Evolutionary conservation across 1,140 invertebrate genomes (phyloP), one percentile per base, ranked within the genome.

Genomic region (Danaus melanippus): DNA sequence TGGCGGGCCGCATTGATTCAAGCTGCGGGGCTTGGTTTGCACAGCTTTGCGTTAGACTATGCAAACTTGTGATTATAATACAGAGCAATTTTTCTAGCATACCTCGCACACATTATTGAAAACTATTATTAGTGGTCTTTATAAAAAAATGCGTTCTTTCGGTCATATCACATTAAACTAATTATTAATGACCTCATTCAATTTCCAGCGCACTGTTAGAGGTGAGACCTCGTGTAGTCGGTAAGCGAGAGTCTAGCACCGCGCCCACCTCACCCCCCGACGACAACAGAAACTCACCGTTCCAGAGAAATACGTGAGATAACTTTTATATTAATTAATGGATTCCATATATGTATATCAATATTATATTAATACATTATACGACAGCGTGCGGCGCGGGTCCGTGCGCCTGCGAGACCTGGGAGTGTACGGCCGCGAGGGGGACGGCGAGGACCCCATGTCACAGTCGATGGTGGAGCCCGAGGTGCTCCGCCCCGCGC

Each of bases 391-490:
- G 0, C 71, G 81, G 0, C 79, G 86, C 12, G 85, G 85, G 0
- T 87, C 86, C 0, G 86, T 88, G 0, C 73, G 86, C 1, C 67
- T 88, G 7, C 78, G 86, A 1, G 86, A 88, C 68, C 64, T 88
- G 12, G 86, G 86, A 42, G 82, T 88, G 55, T 75, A 76, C 56
- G 69, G 71, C 5, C 71, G 76, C 10, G 75, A 73, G 7, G 78
- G 76, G 15, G 68, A 64, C 52, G 59, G 53, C 0, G 54, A 12
- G n/a, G 76, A 75, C 58, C 62, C 69, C 45, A 88, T 88, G 86
- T 86, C 86, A 12, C 86, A 87, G 69, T 88, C 86, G 6, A 67
- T 87, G 71, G 69, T 83, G 53, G 86, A 87, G 53, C 67, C 76
- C 9, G 48, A 69, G 1, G 64, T 76, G 7, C 74, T 72, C 3